A percentile compares a stretch with the other conserved stretches of the same genome.
Conservation (phyloP, 2,888 invertebrate species). For the Gryllus longicercus region DNA sequence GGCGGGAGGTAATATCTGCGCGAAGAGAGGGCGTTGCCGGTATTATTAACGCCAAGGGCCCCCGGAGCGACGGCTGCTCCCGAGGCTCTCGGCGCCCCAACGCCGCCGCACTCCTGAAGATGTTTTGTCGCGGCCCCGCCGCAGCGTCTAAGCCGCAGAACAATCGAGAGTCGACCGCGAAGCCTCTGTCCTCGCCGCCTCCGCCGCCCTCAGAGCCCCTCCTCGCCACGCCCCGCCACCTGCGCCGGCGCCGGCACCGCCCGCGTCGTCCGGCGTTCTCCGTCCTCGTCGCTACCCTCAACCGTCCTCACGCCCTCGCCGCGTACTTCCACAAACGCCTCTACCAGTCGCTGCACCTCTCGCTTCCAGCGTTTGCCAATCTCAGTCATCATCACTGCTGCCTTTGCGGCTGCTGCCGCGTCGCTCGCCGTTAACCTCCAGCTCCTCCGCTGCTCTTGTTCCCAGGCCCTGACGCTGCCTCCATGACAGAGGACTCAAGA, state of each 20-base stretch:
- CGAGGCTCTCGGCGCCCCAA: not conserved
- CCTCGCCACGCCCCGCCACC: not conserved
- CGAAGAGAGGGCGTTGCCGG: not conserved
- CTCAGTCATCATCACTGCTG: no score
- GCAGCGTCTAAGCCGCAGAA: not conserved
- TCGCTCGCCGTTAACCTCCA: no score
- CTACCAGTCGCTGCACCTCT: no score
- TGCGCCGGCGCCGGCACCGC: not conserved
- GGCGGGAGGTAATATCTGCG: conserved; percentile 1
- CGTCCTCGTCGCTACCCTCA: no score
- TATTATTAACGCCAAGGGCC: not conserved
- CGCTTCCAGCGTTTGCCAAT: no score
- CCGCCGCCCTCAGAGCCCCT: not conserved
- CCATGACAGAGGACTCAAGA: no score
- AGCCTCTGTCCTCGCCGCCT: not conserved
- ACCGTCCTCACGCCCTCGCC: no score
- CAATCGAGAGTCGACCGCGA: not conserved
- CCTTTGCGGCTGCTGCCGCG: no score
- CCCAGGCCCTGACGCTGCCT: no score
- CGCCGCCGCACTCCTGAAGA: not conserved
- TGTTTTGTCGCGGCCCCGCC: conserved; percentile 17
- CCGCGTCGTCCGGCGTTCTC: not conserved
- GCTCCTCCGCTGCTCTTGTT: no score
- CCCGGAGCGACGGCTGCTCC: not conserved
- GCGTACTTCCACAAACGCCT: no score